These are phyloP conservation scores for Drosophila subpulchrella DNA, from an alignment of 1,140 invertebrate genomes.

Conservation along the genomic window DNA sequence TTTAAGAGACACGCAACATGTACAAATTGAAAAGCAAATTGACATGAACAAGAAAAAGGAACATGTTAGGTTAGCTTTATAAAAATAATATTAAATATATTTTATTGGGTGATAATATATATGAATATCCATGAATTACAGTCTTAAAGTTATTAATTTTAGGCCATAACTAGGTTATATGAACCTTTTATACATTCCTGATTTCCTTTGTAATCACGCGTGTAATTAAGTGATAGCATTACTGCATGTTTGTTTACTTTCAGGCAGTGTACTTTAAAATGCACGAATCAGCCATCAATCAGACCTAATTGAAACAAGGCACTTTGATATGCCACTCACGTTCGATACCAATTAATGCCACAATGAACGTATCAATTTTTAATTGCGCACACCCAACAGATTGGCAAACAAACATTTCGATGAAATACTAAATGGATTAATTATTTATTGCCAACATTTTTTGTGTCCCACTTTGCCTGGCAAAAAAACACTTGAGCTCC, in stretches of 20 bases:
- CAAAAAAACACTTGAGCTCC: slow-evolving; percentile 17
- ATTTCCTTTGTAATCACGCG: background rate
- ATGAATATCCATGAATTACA: no score
- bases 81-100: background rate
- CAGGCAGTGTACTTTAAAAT: slow-evolving; percentile 8
- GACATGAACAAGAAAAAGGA: background rate
- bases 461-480: background rate
- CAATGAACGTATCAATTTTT: slow-evolving; percentile 50
- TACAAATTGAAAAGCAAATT: background rate
- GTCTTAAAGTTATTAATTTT: no score
- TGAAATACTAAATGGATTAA: slow-evolving; percentile 35
- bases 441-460: slow-evolving; percentile 43
- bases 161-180: no score
- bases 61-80: background rate
- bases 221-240: background rate
- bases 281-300: slow-evolving; percentile 23
- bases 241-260: slow-evolving; percentile 4
- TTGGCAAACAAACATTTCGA: slow-evolving; percentile 21
- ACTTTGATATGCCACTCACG: slow-evolving; percentile 46
- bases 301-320: slow-evolving; percentile 45
- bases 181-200: no score
- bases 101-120: no score
- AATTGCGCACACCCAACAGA: slow-evolving; percentile 49
- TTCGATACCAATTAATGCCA: slow-evolving; percentile 44
- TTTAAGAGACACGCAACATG: slow-evolving; percentile 9